phyloP scores from a whole-genome alignment of 2,797 vertebrate genomes.

The Lepus oiostolus region DNA sequence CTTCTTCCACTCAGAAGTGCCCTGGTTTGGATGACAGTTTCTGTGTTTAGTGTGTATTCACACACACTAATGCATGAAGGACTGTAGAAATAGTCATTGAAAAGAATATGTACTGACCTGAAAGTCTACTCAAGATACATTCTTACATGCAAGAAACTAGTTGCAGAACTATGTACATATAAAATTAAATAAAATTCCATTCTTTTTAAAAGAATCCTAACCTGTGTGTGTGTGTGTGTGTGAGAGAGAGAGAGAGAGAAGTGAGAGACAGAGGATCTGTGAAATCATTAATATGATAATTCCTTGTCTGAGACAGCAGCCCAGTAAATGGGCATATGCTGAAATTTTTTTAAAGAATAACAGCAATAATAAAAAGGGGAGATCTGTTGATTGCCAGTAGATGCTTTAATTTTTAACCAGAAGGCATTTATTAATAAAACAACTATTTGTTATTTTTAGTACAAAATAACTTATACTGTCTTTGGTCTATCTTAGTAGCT shows the following conservation, averaged over 20 bases:
- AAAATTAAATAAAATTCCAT: background rate
- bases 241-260: background rate
- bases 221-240: background rate
- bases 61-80: background rate
- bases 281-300: background rate
- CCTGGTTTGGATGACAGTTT: constrained; percentile 27
- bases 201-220: background rate
- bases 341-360: background rate
- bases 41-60: background rate
- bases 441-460: background rate
- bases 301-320: background rate
- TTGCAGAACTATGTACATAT: background rate
- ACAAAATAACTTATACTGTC: too few relatives aligned
- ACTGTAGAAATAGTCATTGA: background rate
- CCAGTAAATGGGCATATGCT: background rate
- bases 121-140: background rate
- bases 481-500: too few relatives aligned
- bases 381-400: background rate
- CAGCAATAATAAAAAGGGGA: background rate
- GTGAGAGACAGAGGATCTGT: background rate
- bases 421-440: constrained; percentile 29
- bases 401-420: constrained; percentile 24
- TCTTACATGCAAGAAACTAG: background rate
- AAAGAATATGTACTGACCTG: background rate
- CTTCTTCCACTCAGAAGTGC: background rate